Evolutionary conservation across 2,113 vertebrate species (phyloP), one percentile per base, ranked within the genome.

Genomic region (Miniopterus natalensis): DNA sequence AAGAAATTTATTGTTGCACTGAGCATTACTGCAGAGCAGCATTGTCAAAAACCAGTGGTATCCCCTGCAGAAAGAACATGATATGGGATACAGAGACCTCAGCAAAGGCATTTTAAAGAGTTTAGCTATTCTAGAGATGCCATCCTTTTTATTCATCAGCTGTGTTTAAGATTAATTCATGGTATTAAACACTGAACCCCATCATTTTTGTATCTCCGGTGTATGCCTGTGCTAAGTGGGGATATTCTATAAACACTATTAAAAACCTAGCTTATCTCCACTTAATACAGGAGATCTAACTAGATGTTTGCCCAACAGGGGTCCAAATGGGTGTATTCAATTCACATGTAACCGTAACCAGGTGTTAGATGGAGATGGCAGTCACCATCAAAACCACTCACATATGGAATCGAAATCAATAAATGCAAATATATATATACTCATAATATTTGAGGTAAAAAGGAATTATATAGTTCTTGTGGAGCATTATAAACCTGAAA

Each of bases 1-100:
- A 95, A 97, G 94, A 95, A 97, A 97, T 95, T 59, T 93, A 98
- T 95, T 70, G 93, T 81, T 97, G 80, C 63, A 31, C n/a, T 95
- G 84, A 95, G 92, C 93, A 83, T 96, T 97, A 83, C 88, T 90
- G 96, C 88, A 84, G 70, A 92, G 94, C 4, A 40, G n/a, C 18
- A 53, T 71, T 95, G 93, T 95, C 97, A 96, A 79, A 92, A 94
- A 84, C 75, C 92, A 95, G 66, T 63, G 79, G 86, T 68, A 75
- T 85, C 93, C 25, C 85, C 93, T 88, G 25, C 79, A 90, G 97
- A 97, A 84, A 68, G 63, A 98, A 97, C 84, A 42, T 74, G 70
- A 84, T 53, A 86, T 11, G 79, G n/a, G 25, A 92, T 70, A 36
- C 65, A 27, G 25, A 96, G 70, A 61, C 85, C 95, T 7, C 63